Evolutionary conservation across 64 coral and sea anemone genomes (phyloP).

Genomic region (Stylophora pistillata): DNA sequence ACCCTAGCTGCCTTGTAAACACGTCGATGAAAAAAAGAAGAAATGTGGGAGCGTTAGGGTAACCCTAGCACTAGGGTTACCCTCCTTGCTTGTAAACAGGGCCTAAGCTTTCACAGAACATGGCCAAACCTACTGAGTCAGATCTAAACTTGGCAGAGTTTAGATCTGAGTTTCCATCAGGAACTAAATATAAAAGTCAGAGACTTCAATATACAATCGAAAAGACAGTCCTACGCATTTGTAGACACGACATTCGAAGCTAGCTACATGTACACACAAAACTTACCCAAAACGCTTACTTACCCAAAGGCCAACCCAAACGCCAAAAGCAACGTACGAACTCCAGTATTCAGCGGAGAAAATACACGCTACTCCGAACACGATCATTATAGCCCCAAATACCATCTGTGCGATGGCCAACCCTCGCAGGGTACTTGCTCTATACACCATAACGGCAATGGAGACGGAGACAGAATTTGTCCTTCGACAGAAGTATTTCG

Average conservation of each 20-base stretch:
- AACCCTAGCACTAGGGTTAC: too few relatives aligned
- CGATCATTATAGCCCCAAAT: conserved; percentile 28
- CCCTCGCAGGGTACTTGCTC: conserved; percentile 1
- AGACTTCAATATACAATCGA: too few relatives aligned
- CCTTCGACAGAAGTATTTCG: too few relatives aligned
- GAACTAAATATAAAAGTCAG: too few relatives aligned
- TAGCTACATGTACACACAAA: too few relatives aligned
- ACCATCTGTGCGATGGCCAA: conserved; percentile 33
- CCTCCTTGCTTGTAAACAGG: too few relatives aligned
- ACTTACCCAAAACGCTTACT: background rate
- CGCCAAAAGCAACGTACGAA: background rate
- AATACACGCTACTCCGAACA: conserved; percentile 1
- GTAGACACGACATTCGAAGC: too few relatives aligned
- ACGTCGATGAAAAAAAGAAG: too few relatives aligned
- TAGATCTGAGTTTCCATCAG: too few relatives aligned
- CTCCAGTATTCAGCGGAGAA: background rate
- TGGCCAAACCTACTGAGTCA: conserved; percentile 28
- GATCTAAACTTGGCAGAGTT: conserved; percentile 17
- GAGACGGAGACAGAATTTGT: background rate
- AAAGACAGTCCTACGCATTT: too few relatives aligned
- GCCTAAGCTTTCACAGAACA: conserved; percentile 50
- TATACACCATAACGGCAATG: background rate
- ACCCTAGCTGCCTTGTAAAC: too few relatives aligned
- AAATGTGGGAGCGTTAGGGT: too few relatives aligned
- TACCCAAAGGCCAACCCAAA: conserved; percentile 42